Base-by-base conservation (phyloP, 2,797 vertebrate genomes). In the Poeciliopsis paucimaculata region DNA sequence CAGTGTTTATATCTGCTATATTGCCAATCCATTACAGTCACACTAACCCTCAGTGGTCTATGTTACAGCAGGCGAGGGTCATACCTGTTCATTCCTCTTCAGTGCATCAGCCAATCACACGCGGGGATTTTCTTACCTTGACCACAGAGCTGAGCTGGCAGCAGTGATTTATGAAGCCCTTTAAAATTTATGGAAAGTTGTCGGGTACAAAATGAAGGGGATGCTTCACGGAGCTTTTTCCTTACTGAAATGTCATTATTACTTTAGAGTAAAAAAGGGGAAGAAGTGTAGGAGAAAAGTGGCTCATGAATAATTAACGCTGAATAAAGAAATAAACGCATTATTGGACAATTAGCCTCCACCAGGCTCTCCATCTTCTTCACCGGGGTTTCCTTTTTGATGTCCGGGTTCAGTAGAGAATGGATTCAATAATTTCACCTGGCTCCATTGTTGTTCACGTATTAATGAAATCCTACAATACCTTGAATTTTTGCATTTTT, bases 181-280 rank as follows among this genome's bases (percentile, higher is more conserved):
- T 83, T 88, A 83, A 91, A 93, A 92, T 83, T 74, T 91, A 92
- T 92, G 87, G 87, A 90, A 91, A 88, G 86, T 92, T 90, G 91
- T 92, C 91, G 87, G 72, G 83, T 43, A 90, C 88, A 88, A 93
- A 94, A 94, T 94, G 90, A 95, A 94, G 80, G 89, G 82, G 79
- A 94, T 88, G 94, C 87, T 93, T 94, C 88, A 92, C 82, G 80
- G 91, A 93, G 85, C 82, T 73, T 88, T 89, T 82, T 80, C 71
- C 78, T 66, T n/a, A 82, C 79, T 79, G 64, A 88, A 84, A 91
- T 88, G 84, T 91, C 88, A 88, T 91, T 89, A 88, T 89, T 85
- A 81, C 88, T 90, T 90, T 87, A 75, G 72, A 83, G 72, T 76
- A 81, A 84, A 90, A 85, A 84, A 51, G 86, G 78, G 80, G 74